Conservation (phyloP, 2,888 invertebrate genomes). For the Meghimatium bilineatum region DNA sequence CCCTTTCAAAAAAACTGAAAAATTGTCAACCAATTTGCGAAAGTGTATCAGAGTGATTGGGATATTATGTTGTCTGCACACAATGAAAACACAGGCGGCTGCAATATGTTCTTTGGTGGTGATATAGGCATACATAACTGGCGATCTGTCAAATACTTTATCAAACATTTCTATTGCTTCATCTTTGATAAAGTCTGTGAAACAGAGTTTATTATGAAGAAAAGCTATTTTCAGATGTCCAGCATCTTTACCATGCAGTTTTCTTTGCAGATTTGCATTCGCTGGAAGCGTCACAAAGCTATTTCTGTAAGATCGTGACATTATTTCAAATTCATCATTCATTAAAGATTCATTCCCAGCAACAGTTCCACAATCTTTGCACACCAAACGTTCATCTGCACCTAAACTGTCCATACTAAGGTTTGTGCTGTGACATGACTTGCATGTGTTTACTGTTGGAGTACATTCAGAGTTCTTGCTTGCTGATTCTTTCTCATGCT, state of each 20-base stretch:
- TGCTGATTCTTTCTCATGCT: neutral
- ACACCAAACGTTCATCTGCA: constrained; percentile 28
- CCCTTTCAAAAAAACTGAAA: neutral
- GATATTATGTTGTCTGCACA: constrained; percentile 27
- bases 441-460: neutral
- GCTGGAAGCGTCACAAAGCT: neutral
- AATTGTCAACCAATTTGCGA: neutral
- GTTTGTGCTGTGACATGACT: constrained; percentile 23
- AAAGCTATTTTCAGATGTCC: constrained; percentile 19
- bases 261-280: neutral
- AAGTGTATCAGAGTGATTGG: constrained; percentile 29
- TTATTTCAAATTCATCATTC: constrained; percentile 22
- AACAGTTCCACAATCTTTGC: constrained; percentile 33
- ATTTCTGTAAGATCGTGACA: constrained; percentile 12
- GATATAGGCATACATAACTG: neutral
- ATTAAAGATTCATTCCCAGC: neutral
- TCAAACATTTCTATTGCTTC: constrained; percentile 35
- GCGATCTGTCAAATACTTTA: neutral
- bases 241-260: neutral
- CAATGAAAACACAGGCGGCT: constrained; percentile 35
- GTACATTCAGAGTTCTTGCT: neutral
- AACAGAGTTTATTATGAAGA: constrained; percentile 28
- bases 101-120: constrained; percentile 25
- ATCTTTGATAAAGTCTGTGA: constrained; percentile 2
- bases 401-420: neutral